phyloP scores from a whole-genome alignment of 2,888 invertebrate genomes.

The Quadriops clusia region DNA sequence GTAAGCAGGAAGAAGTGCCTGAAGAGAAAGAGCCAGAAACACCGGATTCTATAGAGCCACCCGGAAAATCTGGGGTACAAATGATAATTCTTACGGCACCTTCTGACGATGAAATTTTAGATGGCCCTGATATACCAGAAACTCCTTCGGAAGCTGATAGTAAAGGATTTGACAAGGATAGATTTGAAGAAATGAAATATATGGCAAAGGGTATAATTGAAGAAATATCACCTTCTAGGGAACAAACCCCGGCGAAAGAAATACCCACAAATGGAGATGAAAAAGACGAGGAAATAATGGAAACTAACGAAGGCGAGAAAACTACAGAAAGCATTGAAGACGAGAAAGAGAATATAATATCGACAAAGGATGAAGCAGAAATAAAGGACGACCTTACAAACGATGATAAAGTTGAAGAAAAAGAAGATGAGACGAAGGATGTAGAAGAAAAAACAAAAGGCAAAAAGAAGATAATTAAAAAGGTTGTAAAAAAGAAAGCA shows the following conservation, averaged over 20 bases:
- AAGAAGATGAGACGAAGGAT: slow-evolving; percentile 7
- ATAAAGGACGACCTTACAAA: slow-evolving; percentile 4
- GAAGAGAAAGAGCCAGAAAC: slow-evolving; percentile 8
- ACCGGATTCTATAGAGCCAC: slow-evolving; percentile 11
- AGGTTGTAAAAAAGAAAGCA: slow-evolving; percentile 10
- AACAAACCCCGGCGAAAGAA: slow-evolving; percentile 5
- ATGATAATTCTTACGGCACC: slow-evolving; percentile 34
- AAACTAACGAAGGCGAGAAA: slow-evolving; percentile 4
- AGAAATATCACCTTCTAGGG: slow-evolving; percentile 20
- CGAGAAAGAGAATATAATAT: slow-evolving; percentile 8
- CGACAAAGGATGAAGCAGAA: slow-evolving; percentile 5
- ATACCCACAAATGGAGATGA: slow-evolving; percentile 10
- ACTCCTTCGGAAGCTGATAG: slow-evolving; percentile 25
- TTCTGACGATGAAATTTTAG: slow-evolving; percentile 34
- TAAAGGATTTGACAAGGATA: slow-evolving; percentile 22
- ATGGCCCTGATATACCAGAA: slow-evolving; percentile 27
- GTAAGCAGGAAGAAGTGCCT: slow-evolving; percentile 9
- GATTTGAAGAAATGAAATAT: slow-evolving; percentile 27
- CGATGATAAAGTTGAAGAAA: slow-evolving; percentile 8
- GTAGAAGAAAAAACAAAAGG: slow-evolving; percentile 10
- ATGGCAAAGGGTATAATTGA: slow-evolving; percentile 30
- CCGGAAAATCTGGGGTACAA: slow-evolving; percentile 23
- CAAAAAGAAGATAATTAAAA: no score
- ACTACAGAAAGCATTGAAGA: slow-evolving; percentile 5
- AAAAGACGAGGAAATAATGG: slow-evolving; percentile 19